Conservation (phyloP, 2,888 invertebrate genomes). For the Cheilosia scutellata region DNA sequence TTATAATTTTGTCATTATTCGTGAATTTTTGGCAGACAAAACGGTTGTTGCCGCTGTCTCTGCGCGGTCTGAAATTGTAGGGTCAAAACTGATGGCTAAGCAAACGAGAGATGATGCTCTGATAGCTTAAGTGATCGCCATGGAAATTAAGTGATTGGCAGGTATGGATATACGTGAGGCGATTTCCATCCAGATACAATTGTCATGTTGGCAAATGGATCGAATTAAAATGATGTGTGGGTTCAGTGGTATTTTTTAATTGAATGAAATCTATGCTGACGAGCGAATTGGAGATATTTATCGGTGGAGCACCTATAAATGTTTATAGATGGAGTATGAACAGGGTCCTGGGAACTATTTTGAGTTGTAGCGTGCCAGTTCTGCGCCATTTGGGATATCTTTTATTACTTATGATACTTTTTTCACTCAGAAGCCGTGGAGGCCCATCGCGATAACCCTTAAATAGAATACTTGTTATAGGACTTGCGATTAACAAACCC, state of each 20-base stretch:
- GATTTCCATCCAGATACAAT: constrained; percentile 49
- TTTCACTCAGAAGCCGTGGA: no score
- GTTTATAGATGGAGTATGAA: no score
- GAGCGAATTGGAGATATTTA: no score
- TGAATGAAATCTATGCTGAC: not conserved
- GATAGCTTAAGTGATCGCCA: constrained; percentile 56
- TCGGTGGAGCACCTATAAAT: no score
- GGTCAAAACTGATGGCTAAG: not conserved
- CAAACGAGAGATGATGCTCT: constrained; percentile 32
- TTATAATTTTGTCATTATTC: constrained; percentile 74
- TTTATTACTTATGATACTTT: no score
- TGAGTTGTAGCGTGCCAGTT: no score
- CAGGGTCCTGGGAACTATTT: no score
- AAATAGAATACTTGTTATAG: no score
- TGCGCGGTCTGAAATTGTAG: constrained; percentile 25
- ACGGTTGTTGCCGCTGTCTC: constrained; percentile 22
- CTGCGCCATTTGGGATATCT: no score
- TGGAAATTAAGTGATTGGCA: constrained; percentile 71
- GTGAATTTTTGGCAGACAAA: constrained; percentile 37
- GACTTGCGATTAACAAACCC: no score
- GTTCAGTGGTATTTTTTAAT: constrained; percentile 32
- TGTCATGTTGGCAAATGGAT: constrained; percentile 58
- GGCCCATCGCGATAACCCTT: no score
- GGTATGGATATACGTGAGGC: constrained; percentile 61
- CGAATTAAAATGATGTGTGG: constrained; percentile 40